Evolutionary conservation across 2,113 vertebrate species (phyloP).

Genomic region (Chionodraco myersi): DNA sequence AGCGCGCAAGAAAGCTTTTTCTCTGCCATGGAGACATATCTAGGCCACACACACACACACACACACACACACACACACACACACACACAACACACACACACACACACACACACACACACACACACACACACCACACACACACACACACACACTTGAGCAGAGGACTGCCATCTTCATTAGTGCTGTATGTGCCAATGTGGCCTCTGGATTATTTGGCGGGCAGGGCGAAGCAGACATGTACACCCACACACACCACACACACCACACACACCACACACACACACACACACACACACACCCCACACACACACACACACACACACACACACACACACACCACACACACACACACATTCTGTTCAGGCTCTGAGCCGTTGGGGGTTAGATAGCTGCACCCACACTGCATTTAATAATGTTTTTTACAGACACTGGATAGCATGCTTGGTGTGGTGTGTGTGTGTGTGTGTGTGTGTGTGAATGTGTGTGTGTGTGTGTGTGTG

Average conservation of each 20-base stretch:
- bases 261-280: constrained; percentile 3
- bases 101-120: constrained; percentile 7
- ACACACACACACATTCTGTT: constrained; percentile 6
- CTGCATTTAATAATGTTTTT: constrained; percentile 40
- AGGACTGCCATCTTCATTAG: constrained; percentile 63
- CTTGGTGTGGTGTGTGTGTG: neutral
- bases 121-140: neutral
- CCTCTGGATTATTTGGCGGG: constrained; percentile 56
- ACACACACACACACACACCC: constrained; percentile 1
- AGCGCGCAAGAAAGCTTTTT: constrained; percentile 8
- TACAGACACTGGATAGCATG: constrained; percentile 22
- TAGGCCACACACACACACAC: neutral
- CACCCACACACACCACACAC: constrained; percentile 12
- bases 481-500: constrained; percentile 6
- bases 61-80: constrained; percentile 3
- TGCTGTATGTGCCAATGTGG: constrained; percentile 61
- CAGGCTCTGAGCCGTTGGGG: neutral
- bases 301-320: constrained; percentile 2
- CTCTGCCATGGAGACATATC: constrained; percentile 5
- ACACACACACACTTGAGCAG: neutral
- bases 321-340: neutral
- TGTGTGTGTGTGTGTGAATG: neutral
- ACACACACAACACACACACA: constrained; percentile 4
- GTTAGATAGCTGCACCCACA: constrained; percentile 32
- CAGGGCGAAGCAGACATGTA: constrained; percentile 40